These are phyloP conservation scores for Calidris pygmaea DNA, from an alignment of 2,113 vertebrate genomes.

Conservation along the genomic window DNA sequence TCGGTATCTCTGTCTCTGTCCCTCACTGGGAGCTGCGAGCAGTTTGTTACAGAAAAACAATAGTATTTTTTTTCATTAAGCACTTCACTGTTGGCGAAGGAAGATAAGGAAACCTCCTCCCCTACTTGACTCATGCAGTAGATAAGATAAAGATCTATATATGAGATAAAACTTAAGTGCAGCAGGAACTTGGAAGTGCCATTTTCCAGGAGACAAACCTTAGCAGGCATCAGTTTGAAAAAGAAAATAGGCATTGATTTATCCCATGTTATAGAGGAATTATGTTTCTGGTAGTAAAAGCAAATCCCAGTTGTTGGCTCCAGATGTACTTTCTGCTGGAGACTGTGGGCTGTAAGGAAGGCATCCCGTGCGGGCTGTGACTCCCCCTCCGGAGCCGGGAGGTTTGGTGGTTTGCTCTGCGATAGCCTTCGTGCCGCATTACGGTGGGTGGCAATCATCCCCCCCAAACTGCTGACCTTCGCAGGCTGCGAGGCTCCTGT, in stretches of 20 bases:
- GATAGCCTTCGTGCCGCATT: background rate
- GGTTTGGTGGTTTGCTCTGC: background rate
- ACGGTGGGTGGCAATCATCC: background rate
- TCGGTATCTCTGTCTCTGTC: background rate
- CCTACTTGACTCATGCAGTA: background rate
- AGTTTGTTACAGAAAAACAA: background rate
- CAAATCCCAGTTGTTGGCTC: background rate
- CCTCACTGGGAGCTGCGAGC: background rate
- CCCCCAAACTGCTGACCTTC: background rate
- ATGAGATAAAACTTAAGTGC: background rate
- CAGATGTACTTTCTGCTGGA: background rate
- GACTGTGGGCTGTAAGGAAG: background rate
- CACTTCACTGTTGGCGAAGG: background rate
- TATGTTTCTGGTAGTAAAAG: background rate
- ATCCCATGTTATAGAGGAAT: background rate
- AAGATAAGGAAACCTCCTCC: constrained; percentile 24
- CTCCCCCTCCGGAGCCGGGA: background rate
- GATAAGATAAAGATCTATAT: constrained; percentile 35
- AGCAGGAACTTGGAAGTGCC: background rate
- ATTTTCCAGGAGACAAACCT: background rate
- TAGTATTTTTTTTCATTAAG: background rate
- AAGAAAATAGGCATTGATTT: background rate
- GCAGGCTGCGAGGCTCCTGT: background rate
- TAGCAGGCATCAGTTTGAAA: background rate
- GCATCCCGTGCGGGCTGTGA: background rate